Conservation (phyloP, 2,797 vertebrate species). For the Lerista edwardsae region DNA sequence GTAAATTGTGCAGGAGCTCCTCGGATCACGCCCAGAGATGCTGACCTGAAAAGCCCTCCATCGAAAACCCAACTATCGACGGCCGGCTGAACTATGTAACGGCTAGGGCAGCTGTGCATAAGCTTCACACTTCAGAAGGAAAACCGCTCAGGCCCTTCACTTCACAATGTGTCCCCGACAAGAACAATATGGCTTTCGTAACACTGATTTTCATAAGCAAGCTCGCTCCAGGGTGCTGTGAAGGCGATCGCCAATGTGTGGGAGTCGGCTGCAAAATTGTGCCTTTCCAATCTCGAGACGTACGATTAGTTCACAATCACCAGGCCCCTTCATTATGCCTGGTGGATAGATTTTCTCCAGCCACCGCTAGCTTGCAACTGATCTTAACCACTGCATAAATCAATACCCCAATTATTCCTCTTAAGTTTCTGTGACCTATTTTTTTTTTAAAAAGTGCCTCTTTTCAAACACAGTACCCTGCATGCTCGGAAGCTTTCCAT, state of each 20-base stretch:
- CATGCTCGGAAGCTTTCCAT: conserved; percentile 27
- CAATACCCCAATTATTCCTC: conserved; percentile 55
- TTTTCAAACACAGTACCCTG: conserved; percentile 42
- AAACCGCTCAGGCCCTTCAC: conserved; percentile 45
- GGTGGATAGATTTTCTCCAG: conserved; percentile 53
- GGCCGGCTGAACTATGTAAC: neutral
- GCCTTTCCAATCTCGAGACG: conserved; percentile 38
- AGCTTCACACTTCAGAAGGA: conserved; percentile 22
- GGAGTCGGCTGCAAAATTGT: conserved; percentile 31
- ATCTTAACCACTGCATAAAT: conserved; percentile 52
- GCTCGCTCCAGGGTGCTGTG: conserved; percentile 46
- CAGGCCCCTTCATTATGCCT: conserved; percentile 12
- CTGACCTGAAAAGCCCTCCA: neutral
- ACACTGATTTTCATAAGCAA: conserved; percentile 52
- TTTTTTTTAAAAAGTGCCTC: conserved; percentile 43
- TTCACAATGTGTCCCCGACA: conserved; percentile 37
- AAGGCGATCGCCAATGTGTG: conserved; percentile 12
- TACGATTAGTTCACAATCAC: conserved; percentile 46
- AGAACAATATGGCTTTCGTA: conserved; percentile 27
- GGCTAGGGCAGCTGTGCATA: conserved; percentile 24
- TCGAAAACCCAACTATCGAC: neutral
- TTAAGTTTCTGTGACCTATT: conserved; percentile 46
- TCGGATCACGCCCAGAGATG: neutral
- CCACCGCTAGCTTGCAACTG: conserved; percentile 39
- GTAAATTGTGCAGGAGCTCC: too few relatives aligned